phyloP scores from a whole-genome alignment of 2,797 vertebrate genomes.

The Sebastes jordani region DNA sequence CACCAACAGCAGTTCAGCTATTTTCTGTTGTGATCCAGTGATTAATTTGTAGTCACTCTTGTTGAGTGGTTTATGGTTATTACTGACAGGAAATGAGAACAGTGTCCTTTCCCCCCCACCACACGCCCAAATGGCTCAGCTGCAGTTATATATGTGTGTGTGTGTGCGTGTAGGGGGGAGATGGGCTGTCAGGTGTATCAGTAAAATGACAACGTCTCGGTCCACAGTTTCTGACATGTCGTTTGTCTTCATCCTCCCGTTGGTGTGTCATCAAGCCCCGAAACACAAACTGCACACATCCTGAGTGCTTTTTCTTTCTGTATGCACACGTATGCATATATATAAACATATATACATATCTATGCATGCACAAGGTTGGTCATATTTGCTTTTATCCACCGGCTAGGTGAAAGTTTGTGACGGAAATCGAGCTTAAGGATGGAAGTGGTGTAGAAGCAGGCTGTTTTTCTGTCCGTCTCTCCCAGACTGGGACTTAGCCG shows the following conservation, averaged over 20 bases:
- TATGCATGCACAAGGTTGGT: not conserved
- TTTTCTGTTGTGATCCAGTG: slow-evolving; percentile 57
- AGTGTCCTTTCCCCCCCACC: not conserved
- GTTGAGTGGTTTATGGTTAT: slow-evolving; percentile 67
- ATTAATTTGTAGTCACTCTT: slow-evolving; percentile 65
- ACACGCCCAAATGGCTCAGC: slow-evolving; percentile 4
- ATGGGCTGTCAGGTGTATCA: slow-evolving; percentile 69
- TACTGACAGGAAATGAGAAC: slow-evolving; percentile 59
- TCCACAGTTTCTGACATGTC: slow-evolving; percentile 72
- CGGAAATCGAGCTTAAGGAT: slow-evolving; percentile 31
- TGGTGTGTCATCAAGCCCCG: slow-evolving; percentile 63
- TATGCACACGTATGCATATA: not conserved
- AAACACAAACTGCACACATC: slow-evolving; percentile 42
- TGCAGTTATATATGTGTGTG: not conserved
- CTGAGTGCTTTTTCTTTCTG: slow-evolving; percentile 40
- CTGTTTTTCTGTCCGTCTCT: slow-evolving; percentile 30
- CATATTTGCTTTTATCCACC: slow-evolving; percentile 15
- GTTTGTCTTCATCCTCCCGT: slow-evolving; percentile 75
- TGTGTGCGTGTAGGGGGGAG: not conserved
- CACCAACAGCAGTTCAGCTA: slow-evolving; percentile 51
- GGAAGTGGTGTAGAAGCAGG: slow-evolving; percentile 11
- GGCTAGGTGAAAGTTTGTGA: slow-evolving; percentile 27
- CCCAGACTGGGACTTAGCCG: slow-evolving; percentile 25
- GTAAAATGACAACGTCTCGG: slow-evolving; percentile 72
- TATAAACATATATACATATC: not conserved